A percentile compares a stretch with the other conserved stretches of the same genome.
phyloP scores from a whole-genome alignment of 2,888 invertebrate species.

The Acrobasis consociella region DNA sequence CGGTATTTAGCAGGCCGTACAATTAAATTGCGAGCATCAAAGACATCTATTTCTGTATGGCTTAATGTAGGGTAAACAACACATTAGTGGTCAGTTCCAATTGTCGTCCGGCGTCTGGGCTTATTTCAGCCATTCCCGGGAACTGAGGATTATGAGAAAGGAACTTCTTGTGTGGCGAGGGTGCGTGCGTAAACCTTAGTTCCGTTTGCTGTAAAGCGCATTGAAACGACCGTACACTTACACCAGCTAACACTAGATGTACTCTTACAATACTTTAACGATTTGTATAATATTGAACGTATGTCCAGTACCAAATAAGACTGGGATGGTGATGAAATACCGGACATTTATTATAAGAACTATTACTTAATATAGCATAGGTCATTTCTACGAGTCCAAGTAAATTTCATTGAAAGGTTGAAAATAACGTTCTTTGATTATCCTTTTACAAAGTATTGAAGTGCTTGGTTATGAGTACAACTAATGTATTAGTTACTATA shows the following conservation, averaged over 20 bases:
- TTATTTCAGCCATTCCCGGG: constrained; percentile 70
- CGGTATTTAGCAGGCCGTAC: constrained; percentile 28
- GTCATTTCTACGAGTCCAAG: too few species aligned
- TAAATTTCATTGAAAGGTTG: too few species aligned
- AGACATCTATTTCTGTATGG: constrained; percentile 57
- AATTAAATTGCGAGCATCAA: constrained; percentile 53
- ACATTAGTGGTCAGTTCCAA: constrained; percentile 67
- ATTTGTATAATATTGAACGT: too few species aligned
- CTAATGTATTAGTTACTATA: too few species aligned
- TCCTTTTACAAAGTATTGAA: too few species aligned
- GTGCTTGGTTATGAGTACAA: too few species aligned
- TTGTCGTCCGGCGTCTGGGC: constrained; percentile 55
- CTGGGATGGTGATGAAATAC: too few species aligned
- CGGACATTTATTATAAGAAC: too few species aligned
- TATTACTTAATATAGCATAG: too few species aligned
- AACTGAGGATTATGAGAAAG: constrained; percentile 55
- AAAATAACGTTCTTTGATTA: too few species aligned
- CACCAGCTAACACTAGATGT: background rate
- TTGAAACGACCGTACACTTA: constrained; percentile 29
- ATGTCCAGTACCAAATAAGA: too few species aligned
- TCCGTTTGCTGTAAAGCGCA: constrained; percentile 55
- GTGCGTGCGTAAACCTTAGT: constrained; percentile 51
- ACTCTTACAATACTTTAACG: too few species aligned
- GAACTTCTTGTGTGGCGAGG: constrained; percentile 70
- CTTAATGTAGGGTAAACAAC: constrained; percentile 72